Conservation (phyloP, 2,113 vertebrate genomes). For the Himantopus leucocephalus region DNA sequence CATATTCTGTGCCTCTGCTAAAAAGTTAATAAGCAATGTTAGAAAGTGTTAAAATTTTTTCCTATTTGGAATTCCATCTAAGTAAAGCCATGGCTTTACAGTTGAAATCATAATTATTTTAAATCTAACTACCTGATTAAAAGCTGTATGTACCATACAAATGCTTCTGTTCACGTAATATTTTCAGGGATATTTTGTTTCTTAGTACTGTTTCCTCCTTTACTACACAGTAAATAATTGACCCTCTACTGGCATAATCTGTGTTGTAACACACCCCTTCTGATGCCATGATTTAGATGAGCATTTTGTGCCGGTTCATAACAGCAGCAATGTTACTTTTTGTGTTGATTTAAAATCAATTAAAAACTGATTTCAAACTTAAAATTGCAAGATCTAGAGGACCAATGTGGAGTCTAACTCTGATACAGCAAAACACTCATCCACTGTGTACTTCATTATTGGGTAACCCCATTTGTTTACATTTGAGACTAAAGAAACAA, state of each 20-base stretch:
- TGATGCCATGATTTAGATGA: neutral
- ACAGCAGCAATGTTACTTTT: neutral
- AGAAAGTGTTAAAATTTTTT: neutral
- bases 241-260: conserved; percentile 11
- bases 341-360: neutral
- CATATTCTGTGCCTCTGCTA: neutral
- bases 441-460: too few species aligned
- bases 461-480: neutral
- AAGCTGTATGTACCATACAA: neutral
- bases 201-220: conserved; percentile 41
- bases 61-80: neutral
- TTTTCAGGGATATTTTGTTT: conserved; percentile 27
- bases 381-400: neutral
- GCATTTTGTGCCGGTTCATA: neutral
- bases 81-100: neutral
- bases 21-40: neutral
- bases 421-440: neutral
- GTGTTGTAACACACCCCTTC: conserved; percentile 9
- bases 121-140: neutral
- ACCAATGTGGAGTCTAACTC: neutral
- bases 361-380: neutral
- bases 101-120: neutral
- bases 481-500: neutral
- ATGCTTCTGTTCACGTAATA: neutral
- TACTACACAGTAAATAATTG: conserved; percentile 24